A percentile compares a stretch with the other conserved stretches of the same genome.
These are phyloP conservation scores for Noctua pronuba DNA, from an alignment of 2,888 invertebrate genomes.

Conservation along the genomic window DNA sequence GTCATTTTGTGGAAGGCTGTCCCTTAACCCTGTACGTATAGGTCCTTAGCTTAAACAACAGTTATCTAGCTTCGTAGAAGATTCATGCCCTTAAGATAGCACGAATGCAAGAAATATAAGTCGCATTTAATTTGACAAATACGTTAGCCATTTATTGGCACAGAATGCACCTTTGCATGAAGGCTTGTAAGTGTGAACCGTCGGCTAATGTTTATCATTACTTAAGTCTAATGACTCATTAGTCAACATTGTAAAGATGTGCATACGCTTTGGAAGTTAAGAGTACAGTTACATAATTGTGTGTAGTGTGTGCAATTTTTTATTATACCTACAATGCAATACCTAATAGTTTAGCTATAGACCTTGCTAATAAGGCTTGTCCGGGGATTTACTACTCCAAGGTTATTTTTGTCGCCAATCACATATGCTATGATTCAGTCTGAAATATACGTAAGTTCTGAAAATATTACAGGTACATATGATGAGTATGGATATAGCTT, in stretches of 20 bases:
- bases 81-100: slow-evolving; percentile 14
- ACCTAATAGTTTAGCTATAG: neutral
- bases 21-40: no score
- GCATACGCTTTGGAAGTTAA: neutral
- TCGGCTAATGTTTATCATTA: slow-evolving; percentile 38
- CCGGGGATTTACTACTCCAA: neutral
- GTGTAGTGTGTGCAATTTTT: neutral
- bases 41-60: neutral
- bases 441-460: neutral
- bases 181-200: slow-evolving; percentile 1
- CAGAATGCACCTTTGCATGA: slow-evolving; percentile 3
- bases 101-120: slow-evolving; percentile 5
- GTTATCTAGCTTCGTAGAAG: slow-evolving; percentile 12
- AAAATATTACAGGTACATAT: neutral
- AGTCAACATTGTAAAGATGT: slow-evolving; percentile 27
- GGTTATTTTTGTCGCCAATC: neutral
- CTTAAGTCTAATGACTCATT: slow-evolving; percentile 41
- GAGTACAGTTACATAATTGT: neutral
- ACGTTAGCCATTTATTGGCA: neutral
- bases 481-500: neutral
- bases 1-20: no score
- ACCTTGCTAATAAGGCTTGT: neutral
- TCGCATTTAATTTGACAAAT: slow-evolving; percentile 4
- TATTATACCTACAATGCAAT: neutral
- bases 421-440: neutral